Evolutionary conservation across 2,113 vertebrate species (phyloP).

Genomic region (Psophia crepitans): DNA sequence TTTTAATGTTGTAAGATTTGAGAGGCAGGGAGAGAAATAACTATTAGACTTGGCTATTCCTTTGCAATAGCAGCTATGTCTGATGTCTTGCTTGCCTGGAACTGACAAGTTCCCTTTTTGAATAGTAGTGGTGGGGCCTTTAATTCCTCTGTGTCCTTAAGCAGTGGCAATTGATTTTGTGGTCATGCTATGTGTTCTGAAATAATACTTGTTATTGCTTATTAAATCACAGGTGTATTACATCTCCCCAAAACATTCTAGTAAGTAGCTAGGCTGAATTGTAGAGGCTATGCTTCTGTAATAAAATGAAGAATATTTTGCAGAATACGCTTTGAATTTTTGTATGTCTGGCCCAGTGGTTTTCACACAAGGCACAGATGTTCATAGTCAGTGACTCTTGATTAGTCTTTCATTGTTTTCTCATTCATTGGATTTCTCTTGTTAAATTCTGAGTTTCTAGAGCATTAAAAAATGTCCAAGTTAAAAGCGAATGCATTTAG

Average conservation of each 20-base stretch:
- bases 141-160: not conserved
- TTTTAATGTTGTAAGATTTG: not conserved
- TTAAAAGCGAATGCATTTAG: not conserved
- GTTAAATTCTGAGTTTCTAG: not conserved
- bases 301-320: not conserved
- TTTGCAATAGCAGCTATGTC: not conserved
- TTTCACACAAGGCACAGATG: not conserved
- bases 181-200: not conserved
- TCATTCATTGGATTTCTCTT: not conserved
- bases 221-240: not conserved
- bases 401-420: not conserved
- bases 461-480: not conserved
- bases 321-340: not conserved
- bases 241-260: not conserved
- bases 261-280: not conserved
- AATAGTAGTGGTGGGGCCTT: not conserved
- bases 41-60: not conserved
- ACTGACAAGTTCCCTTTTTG: not conserved
- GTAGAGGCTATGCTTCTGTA: not conserved
- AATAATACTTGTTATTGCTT: not conserved
- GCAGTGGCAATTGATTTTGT: not conserved
- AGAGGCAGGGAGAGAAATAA: not conserved
- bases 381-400: not conserved
- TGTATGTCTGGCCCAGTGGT: not conserved
- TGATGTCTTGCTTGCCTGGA: not conserved